Base-by-base conservation (phyloP, 2,797 vertebrate species). In the Gephyroberyx darwinii region DNA sequence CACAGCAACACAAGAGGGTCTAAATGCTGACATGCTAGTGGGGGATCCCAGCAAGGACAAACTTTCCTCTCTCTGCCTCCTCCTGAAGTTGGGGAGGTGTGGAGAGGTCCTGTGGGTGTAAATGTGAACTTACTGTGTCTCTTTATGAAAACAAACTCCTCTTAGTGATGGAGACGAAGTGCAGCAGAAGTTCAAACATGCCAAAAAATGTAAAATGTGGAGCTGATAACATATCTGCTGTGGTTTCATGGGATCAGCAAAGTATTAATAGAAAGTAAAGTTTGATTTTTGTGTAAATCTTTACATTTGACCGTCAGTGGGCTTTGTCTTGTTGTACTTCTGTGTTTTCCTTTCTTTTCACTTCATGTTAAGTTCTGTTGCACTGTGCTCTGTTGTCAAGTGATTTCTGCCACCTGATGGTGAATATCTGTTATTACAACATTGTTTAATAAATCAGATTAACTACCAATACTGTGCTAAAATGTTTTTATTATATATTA, bases 401-500 rank as follows among this genome's bases (percentile, higher is more conserved):
- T 17, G 19, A 39, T 0, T 5, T 56, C 75, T 80, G 71, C 75
- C 86, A 76, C n/a, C 87, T 85, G 3, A 0, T 74, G 89, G 20
- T 22, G 5, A 4, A 26, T 3, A 0, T 0, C 4, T 20, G 52
- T 68, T 20, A 62, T 37, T 67, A 54, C 72, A 85, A 12, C 33
- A 48, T 14, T 26, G 26, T 26, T 48, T 47, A 26, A 41, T 61
- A 19, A 69, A 66, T 47, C 22, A 63, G 12, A 9, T 12, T 5
- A 57, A 37, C 4, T 14, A 10, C 17, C 5, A 20, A n/a, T 6
- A 0, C 45, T 47, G 3, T 5, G 19, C 19, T 61, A 2, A 56
- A 0, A 4, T 26, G 51, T 5, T 1, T 1, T 14, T 55, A 22
- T 48, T 64, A 50, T n/a, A 8, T 35, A 2, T 26, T 26, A 2